A percentile compares a stretch with the other conserved stretches of the same genome.
These are phyloP conservation scores for Drosophila tanythrix DNA, from an alignment of 2,888 invertebrate species.

Conservation along the genomic window DNA sequence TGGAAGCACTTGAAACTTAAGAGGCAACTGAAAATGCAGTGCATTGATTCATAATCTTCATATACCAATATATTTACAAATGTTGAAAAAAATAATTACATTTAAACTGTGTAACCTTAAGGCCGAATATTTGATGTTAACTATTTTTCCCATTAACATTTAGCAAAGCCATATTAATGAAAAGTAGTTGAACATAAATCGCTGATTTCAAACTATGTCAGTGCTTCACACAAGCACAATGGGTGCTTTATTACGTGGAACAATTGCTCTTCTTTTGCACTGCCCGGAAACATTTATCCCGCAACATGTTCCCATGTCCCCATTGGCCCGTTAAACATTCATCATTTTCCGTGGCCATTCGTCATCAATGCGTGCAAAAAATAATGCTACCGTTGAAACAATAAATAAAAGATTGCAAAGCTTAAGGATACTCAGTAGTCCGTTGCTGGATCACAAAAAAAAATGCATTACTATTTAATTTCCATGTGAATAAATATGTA, in stretches of 20 bases:
- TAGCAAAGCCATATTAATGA: not conserved
- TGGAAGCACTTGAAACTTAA: not conserved
- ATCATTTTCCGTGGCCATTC: constrained; percentile 76
- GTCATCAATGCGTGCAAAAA: constrained; percentile 71
- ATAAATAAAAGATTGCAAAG: not conserved
- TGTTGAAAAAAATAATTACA: not conserved
- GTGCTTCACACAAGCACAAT: constrained; percentile 6
- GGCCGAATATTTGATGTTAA: not conserved
- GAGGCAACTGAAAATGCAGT: not conserved
- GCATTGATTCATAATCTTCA: not conserved
- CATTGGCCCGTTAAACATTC: constrained; percentile 76
- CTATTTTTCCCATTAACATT: not conserved
- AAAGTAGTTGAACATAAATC: constrained; percentile 27
- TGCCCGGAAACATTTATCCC: constrained; percentile 57
- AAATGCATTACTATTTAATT: not conserved
- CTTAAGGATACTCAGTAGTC: constrained; percentile 15
- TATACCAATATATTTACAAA: not conserved
- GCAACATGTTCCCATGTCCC: constrained; percentile 60
- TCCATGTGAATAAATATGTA: not conserved
- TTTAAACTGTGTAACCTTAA: not conserved
- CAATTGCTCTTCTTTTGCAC: constrained; percentile 20
- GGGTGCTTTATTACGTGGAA: constrained; percentile 19
- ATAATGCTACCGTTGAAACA: constrained; percentile 44
- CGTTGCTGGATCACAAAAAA: not conserved
- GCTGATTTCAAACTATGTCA: constrained; percentile 11